phyloP scores from a whole-genome alignment of 2,888 invertebrate genomes.

The Diplolepis rosae region DNA sequence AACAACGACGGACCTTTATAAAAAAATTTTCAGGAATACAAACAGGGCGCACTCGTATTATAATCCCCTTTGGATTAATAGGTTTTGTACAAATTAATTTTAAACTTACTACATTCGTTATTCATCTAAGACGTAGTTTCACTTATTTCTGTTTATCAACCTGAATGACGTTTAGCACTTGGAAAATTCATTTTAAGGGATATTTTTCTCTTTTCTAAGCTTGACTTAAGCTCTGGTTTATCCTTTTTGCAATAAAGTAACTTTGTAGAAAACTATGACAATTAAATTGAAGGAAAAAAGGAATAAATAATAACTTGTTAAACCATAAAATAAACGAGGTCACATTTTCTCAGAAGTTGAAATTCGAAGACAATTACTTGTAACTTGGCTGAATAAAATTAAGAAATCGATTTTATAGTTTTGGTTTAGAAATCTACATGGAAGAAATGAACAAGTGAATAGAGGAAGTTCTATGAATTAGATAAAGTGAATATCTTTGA shows the following conservation, averaged over 20 bases:
- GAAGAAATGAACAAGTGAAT: too few species aligned
- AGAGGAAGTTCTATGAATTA: too few species aligned
- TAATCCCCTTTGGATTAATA: slow-evolving; percentile 3
- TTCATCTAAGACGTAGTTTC: background rate
- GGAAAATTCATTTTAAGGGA: background rate
- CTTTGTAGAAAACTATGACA: too few species aligned
- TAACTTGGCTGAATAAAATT: too few species aligned
- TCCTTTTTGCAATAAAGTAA: too few species aligned
- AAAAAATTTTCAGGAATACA: slow-evolving; percentile 31
- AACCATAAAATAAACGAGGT: background rate
- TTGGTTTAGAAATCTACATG: too few species aligned
- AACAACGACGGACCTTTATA: slow-evolving; percentile 35
- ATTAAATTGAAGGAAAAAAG: too few species aligned
- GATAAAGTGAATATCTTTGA: too few species aligned
- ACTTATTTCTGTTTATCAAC: background rate
- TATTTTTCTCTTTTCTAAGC: background rate
- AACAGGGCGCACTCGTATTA: slow-evolving; percentile 16
- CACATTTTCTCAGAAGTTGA: background rate
- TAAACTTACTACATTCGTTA: background rate
- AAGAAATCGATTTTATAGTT: too few species aligned
- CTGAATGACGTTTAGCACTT: background rate
- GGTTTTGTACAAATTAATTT: background rate
- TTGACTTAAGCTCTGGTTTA: too few species aligned
- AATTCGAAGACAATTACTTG: slow-evolving; percentile 3
- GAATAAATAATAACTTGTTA: background rate